Base-by-base conservation (phyloP, 2,113 vertebrate species). In the Barbus barbus region DNA sequence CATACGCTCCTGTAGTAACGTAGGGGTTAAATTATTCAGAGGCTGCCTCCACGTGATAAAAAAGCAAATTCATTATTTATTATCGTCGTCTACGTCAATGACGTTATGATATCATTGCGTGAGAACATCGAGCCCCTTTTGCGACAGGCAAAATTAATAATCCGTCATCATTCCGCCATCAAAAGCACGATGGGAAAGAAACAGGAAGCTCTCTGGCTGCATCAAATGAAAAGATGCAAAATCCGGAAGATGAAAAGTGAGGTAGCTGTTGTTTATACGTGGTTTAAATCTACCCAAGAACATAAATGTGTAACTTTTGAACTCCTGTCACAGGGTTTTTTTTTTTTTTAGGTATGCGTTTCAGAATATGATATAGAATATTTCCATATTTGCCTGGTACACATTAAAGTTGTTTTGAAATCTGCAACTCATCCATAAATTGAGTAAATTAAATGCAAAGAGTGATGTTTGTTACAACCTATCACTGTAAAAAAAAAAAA, bases 1-100 rank as follows among this genome's bases (percentile, higher is more conserved):
- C 24, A 20, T 46, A 44, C 33, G 33, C 46, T 71, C 7, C 38
- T 48, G n/a, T 80, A 79, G 65, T 53, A 71, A 82, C 31, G 76
- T 4, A 80, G 51, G 76, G 76, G 78, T 84, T 84, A 84, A 73
- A 80, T 78, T 60, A 84, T 84, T 84, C 76, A 84, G 83, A 72
- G 76, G 36, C 48, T 36, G 24, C 61, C 14, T 72, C 76, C 76
- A 73, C 83, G 83, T 80, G 83, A 84, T 73, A 22, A 46, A 65
- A 8, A 12, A 56, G 48, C 24, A 80, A 60, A 72, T 79, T 46
- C 65, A 84, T 84, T 80, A 84, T 78, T 79, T 71, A 79, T 79
- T 58, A 72, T 77, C 31, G 51, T n/a, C 33, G 51, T n/a, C 76
- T 60, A 84, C 83, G 83, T 84, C 83, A 84, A 18, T 48, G 76